Evolutionary conservation across 2,797 vertebrate genomes (phyloP).

Genomic region (Eulemur mongoz): DNA sequence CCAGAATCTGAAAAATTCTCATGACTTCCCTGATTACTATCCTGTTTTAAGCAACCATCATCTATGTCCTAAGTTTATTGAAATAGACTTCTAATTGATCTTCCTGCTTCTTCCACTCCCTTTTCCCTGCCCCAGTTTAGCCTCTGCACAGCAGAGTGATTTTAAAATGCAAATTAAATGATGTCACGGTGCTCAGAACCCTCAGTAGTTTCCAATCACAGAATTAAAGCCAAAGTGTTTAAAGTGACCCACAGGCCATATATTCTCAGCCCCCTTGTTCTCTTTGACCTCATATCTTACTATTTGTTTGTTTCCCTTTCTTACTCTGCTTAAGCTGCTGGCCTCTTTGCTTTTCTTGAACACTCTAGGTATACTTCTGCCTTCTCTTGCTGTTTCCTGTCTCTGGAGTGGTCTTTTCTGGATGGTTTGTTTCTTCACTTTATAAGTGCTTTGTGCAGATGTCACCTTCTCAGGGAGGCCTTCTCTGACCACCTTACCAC

Average conservation of each 20-base stretch:
- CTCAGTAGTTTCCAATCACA: not conserved
- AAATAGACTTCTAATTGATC: not conserved
- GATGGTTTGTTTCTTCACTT: not conserved
- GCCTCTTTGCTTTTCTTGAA: not conserved
- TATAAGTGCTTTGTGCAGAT: not conserved
- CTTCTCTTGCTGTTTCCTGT: not conserved
- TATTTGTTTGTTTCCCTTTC: not conserved
- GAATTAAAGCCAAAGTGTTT: not conserved
- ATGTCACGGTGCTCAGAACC: not conserved
- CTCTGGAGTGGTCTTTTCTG: not conserved
- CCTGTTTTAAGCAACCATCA: not conserved
- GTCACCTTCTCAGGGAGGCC: not conserved
- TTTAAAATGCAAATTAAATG: conserved; percentile 41
- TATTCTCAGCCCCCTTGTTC: not conserved
- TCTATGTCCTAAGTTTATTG: not conserved
- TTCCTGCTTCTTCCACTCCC: not conserved
- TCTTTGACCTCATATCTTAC: not conserved
- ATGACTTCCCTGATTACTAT: not conserved
- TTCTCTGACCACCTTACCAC: not conserved
- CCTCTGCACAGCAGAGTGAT: not conserved
- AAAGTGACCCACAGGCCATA: not conserved
- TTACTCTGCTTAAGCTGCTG: not conserved
- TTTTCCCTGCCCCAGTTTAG: not conserved
- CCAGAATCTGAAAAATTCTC: conserved; percentile 41
- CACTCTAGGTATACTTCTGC: not conserved